These are phyloP conservation scores for Acanthosepion esculentum DNA, from an alignment of 2,888 invertebrate genomes.

Conservation along the genomic window DNA sequence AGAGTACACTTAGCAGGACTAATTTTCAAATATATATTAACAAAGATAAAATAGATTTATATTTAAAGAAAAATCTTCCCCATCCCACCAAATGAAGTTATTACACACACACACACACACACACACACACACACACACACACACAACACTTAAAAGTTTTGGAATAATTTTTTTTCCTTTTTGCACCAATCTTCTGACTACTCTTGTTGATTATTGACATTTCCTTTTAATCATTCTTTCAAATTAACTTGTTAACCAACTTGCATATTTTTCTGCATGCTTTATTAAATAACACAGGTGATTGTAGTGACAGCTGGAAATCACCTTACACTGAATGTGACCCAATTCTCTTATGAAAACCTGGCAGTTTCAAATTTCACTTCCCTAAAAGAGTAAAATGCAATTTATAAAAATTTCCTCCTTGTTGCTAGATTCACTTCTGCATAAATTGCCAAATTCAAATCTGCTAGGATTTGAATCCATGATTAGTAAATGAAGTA, in stretches of 20 bases:
- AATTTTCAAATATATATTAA: not conserved
- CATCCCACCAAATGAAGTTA: not conserved
- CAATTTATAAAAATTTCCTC: no score
- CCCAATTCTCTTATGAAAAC: no score
- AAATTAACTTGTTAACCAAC: not conserved
- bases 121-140: not conserved
- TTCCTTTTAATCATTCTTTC: not conserved
- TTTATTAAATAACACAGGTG: not conserved
- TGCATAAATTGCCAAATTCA: no score
- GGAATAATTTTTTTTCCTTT: not conserved
- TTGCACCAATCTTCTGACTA: not conserved
- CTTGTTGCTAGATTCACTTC: no score
- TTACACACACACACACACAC: no score
- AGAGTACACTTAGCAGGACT: not conserved
- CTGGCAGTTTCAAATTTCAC: no score
- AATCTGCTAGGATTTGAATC: no score
- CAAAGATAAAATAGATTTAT: not conserved
- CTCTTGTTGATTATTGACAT: not conserved
- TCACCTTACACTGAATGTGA: no score
- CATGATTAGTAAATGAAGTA: no score
- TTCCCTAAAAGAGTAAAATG: no score
- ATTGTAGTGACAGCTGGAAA: no score
- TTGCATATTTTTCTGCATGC: constrained; percentile 6
- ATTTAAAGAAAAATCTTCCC: not conserved
- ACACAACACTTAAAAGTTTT: not conserved